Evolutionary conservation across 2,888 invertebrate species (phyloP).

Genomic region (Andrena flavipes): DNA sequence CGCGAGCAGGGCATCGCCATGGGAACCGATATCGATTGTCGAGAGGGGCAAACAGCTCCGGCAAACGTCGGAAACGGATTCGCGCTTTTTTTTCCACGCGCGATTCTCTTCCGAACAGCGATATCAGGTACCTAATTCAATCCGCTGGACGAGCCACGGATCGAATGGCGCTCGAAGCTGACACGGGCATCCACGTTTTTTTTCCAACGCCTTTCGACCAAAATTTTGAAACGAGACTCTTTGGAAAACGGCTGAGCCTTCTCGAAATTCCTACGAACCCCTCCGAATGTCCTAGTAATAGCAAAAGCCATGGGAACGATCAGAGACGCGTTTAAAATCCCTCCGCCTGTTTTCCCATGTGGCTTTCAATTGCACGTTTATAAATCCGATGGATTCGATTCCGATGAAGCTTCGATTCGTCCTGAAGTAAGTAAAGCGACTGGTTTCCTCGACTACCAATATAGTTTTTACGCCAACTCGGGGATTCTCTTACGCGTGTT

Average conservation of each 20-base stretch:
- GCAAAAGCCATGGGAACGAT: too few species aligned
- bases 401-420: too few species aligned
- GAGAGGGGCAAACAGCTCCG: constrained; percentile 66
- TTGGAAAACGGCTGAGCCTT: too few species aligned
- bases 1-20: constrained; percentile 80
- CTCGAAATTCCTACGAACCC: background rate
- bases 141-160: constrained; percentile 33
- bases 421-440: too few species aligned
- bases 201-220: background rate
- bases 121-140: constrained; percentile 61
- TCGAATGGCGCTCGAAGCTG: constrained; percentile 33
- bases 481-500: background rate
- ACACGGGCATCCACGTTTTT: constrained; percentile 7
- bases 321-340: too few species aligned
- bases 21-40: constrained; percentile 83
- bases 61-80: constrained; percentile 61
- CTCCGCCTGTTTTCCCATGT: too few species aligned
- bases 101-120: constrained; percentile 48
- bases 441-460: too few species aligned
- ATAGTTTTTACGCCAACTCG: too few species aligned
- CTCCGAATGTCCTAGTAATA: too few species aligned
- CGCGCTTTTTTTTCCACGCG: constrained; percentile 43
- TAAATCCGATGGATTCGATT: too few species aligned
- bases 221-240: background rate
- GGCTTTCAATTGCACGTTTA: too few species aligned